Evolutionary conservation across 1,140 invertebrate species (phyloP).

Genomic region (Hypsibius dujardini): DNA sequence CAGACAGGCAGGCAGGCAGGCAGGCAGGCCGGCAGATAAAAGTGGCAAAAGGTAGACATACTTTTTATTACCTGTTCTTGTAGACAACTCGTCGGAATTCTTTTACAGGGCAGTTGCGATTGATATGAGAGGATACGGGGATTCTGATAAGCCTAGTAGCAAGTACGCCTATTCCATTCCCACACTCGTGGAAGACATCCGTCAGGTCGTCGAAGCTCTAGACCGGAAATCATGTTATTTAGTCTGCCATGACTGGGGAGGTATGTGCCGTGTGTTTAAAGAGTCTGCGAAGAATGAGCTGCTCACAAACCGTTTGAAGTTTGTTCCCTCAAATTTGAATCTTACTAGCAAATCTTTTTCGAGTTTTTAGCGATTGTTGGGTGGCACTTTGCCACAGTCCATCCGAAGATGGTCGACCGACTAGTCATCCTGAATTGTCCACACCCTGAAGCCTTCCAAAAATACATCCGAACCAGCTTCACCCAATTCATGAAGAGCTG

Average conservation of each 20-base stretch:
- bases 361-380: slow-evolving; percentile 38
- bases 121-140: slow-evolving; percentile 60
- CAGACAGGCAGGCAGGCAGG: too few relatives aligned
- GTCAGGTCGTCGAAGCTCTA: slow-evolving; percentile 46
- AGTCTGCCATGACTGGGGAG: slow-evolving; percentile 64
- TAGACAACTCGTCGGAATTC: not conserved
- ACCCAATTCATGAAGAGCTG: slow-evolving; percentile 43
- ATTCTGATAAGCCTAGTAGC: slow-evolving; percentile 56
- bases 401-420: slow-evolving; percentile 49
- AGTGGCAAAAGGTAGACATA: too few relatives aligned
- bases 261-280: slow-evolving; percentile 24
- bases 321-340: too few relatives aligned
- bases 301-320: too few relatives aligned
- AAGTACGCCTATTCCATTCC: slow-evolving; percentile 43
- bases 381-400: slow-evolving; percentile 46
- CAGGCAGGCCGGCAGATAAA: too few relatives aligned
- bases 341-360: not conserved
- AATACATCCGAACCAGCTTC: slow-evolving; percentile 33
- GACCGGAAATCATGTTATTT: slow-evolving; percentile 37
- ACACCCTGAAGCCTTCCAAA: slow-evolving; percentile 44
- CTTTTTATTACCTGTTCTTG: not conserved
- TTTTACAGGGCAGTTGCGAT: slow-evolving; percentile 49
- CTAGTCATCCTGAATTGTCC: slow-evolving; percentile 54
- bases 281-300: too few relatives aligned
- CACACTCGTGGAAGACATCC: slow-evolving; percentile 47